Conservation (phyloP, 2,113 vertebrate genomes). For the Pseudopodoces humilis region DNA sequence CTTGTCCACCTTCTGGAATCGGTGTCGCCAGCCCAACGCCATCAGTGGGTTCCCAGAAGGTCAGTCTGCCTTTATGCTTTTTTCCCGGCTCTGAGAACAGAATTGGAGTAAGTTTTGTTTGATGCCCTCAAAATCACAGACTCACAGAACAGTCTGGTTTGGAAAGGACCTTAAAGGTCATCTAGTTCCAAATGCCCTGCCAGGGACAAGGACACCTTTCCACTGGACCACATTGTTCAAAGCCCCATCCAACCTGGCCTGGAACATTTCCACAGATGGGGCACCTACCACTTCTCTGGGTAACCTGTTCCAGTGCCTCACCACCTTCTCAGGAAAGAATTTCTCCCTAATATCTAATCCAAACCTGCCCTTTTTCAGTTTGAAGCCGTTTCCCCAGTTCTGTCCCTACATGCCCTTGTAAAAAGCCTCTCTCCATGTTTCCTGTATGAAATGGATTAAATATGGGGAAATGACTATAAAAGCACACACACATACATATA, state of each 20-base stretch:
- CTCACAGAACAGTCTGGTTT: not conserved
- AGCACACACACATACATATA: not conserved
- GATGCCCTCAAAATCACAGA: not conserved
- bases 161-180: not conserved
- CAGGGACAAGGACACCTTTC: not conserved
- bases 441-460: not conserved
- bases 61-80: accelerated
- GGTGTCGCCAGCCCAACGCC: accelerated
- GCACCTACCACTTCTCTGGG: not conserved
- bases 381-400: not conserved
- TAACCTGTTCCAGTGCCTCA: not conserved
- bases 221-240: not conserved
- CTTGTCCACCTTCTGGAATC: accelerated
- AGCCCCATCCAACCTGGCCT: not conserved
- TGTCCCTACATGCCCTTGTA: not conserved
- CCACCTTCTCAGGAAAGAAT: not conserved
- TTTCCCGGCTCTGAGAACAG: accelerated
- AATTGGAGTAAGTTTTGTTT: not conserved
- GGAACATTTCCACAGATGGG: not conserved
- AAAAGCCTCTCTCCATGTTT: not conserved
- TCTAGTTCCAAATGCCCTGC: not conserved
- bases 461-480: not conserved
- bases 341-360: not conserved
- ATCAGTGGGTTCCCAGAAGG: accelerated
- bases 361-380: not conserved